Percentiles rank a stretch among this genome's conserved stretches.
phyloP scores from a whole-genome alignment of 2,888 invertebrate species.

The Diabrotica balteata region DNA sequence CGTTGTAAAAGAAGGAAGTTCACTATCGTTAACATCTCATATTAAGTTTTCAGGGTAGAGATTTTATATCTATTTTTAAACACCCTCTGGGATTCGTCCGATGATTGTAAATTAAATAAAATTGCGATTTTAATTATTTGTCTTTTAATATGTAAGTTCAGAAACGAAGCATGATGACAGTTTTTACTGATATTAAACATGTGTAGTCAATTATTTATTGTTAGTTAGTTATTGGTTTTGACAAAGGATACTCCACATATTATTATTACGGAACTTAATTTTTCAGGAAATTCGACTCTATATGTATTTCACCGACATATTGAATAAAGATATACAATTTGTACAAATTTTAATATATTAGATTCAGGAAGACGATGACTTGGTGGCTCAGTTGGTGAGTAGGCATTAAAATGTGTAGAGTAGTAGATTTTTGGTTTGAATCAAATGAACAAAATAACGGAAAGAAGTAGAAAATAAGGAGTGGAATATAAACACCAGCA shows the following conservation, averaged over 20 bases:
- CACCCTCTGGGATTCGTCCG: background rate
- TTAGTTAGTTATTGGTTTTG: conserved; percentile 1
- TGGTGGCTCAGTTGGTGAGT: no score
- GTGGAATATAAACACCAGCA: no score
- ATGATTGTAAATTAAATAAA: conserved; percentile 2
- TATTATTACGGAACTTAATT: background rate
- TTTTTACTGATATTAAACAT: conserved; percentile 7
- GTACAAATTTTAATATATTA: no score
- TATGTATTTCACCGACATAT: no score
- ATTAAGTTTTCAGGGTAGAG: conserved; percentile 6
- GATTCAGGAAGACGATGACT: no score
- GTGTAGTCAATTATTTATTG: background rate
- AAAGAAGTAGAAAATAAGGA: no score
- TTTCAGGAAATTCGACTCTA: background rate
- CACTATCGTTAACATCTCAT: background rate
- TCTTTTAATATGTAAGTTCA: conserved; percentile 1
- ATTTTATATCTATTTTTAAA: background rate
- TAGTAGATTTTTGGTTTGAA: no score
- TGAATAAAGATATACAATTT: no score
- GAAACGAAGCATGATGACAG: background rate
- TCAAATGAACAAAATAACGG: no score
- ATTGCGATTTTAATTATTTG: conserved; percentile 4
- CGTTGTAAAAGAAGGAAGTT: background rate
- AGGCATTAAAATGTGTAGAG: no score
- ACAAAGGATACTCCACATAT: background rate